Evolutionary conservation across 35 echinoderm and acorn worm genomes (phyloP).

Genomic region (Nesometra sesokonis): DNA sequence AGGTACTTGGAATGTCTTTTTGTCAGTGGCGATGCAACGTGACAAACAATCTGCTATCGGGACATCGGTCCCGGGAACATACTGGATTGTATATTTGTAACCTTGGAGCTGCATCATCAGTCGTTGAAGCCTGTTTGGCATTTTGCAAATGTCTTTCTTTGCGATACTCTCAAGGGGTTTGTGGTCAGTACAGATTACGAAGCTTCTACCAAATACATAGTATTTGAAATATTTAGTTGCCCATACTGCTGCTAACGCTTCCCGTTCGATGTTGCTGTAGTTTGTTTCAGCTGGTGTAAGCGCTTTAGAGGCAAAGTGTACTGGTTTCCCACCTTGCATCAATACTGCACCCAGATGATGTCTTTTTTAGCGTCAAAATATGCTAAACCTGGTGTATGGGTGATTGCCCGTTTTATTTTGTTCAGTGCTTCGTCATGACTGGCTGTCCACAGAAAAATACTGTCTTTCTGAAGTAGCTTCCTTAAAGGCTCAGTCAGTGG

Average conservation of each 20-base stretch:
- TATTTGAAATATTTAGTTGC: conserved; percentile 19
- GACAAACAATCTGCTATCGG: conserved; percentile 26
- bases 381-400: not conserved
- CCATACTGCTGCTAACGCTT: conserved; percentile 14
- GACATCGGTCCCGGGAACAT: not conserved
- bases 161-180: conserved; percentile 18
- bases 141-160: conserved; percentile 22
- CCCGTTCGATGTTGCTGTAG: conserved; percentile 22
- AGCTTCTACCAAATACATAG: conserved; percentile 8
- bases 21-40: conserved; percentile 1
- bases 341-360: conserved; percentile 10
- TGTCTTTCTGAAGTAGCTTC: conserved; percentile 12
- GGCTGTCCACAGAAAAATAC: not conserved
- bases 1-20: not conserved
- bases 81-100: conserved; percentile 13
- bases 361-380: not conserved
- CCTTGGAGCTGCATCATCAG: conserved; percentile 14
- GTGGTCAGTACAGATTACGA: conserved; percentile 19
- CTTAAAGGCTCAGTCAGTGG: conserved; percentile 3
- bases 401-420: conserved; percentile 1
- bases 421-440: conserved; percentile 5
- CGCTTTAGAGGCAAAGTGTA: conserved; percentile 4
- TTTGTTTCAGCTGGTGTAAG: conserved; percentile 8
- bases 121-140: conserved; percentile 19
- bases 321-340: conserved; percentile 15